Evolutionary conservation across 2,113 vertebrate species (phyloP), one percentile per base, ranked within the genome.

Genomic region (Thomomys bottae): DNA sequence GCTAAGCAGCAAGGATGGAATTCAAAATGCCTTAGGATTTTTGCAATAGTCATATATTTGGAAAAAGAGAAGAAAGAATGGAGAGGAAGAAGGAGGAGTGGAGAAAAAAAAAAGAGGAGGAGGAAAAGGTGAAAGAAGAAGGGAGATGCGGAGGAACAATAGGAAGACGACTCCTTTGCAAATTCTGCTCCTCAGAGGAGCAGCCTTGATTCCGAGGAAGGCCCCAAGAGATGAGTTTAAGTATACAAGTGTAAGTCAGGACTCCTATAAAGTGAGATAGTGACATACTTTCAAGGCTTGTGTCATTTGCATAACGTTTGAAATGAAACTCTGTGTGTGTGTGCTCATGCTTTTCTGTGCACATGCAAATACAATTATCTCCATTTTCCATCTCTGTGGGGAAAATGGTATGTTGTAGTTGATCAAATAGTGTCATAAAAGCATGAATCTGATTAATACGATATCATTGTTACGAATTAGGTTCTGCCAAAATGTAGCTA

Each of bases 381-480:
- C 36, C 87, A 20, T 84, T 92, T 95, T 83, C 59, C 17, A 88
- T 6, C 23, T 10, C 1, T 73, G 10, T 90, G 10, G 63, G 54
- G 68, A 59, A 80, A 93, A 91, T 87, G 11, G 15, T 57, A 70
- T 38, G 32, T 75, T 86, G 17, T 86, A 90, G 23, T 72, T 92
- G 71, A 91, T 87, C 79, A 89, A 68, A 89, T 77, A 90, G 66
- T 83, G 20, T 87, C 61, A 28, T 72, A 87, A 59, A 76, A 94
- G 68, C 32, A 80, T 42, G 38, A 24, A 64, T 72, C 63, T 84
- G 91, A 23, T 66, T 87, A 93, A 77, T 71, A 42, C 12, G 68
- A 49, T 89, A 72, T 40, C 73, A n/a, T 49, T 67, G 82, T 89
- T 73, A 10, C 88, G 71, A 90, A 49, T 77, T 96, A 72, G 12